Evolutionary conservation across 2,113 vertebrate species (phyloP), one percentile per base, ranked within the genome.

Genomic region (Prunella himalayana): DNA sequence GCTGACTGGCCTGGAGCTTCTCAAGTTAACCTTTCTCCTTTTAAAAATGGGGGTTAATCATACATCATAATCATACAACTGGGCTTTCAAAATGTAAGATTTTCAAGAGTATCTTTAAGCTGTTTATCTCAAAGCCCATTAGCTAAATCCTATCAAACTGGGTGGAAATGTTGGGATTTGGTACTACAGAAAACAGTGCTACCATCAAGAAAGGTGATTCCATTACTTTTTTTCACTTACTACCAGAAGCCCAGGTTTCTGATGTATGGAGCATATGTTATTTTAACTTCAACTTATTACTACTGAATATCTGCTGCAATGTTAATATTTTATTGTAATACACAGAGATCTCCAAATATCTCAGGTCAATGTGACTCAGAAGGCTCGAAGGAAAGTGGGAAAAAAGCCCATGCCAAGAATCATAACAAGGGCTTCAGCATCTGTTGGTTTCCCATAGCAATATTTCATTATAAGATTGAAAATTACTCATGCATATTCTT

Each of bases 401-500:
- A 84, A 90, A 80, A 77, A 82, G 1, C 19, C 44, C 49, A 81
- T 9, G 15, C 19, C 85, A 91, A 60, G 49, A 90, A 86, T 70
- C 30, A 69, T 25, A 92, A 79, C 69, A 70, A 63, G 39, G 18
- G 30, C 82, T 94, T 90, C 68, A 84, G 57, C 61, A 83, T 78
- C 86, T 86, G 82, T 61, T 75, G 41, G 80, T 86, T 95, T 94
- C 88, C 90, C 77, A 65, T 65, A 37, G 77, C 77, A 88, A 86
- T 94, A 69, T 88, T 86, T 93, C 80, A 93, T 90, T 95, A 60
- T 21, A 61, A 16, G 37, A 75, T 27, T 75, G 41, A 13, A 83
- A 88, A 94, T 96, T 92, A 90, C 63, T 93, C 47, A 75, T 51
- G 37, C 56, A 76, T 78, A 86, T 51, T 50, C 80, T 65, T 92